Evolutionary conservation across 2,113 vertebrate species (phyloP).

Genomic region (Malurus melanocephalus): DNA sequence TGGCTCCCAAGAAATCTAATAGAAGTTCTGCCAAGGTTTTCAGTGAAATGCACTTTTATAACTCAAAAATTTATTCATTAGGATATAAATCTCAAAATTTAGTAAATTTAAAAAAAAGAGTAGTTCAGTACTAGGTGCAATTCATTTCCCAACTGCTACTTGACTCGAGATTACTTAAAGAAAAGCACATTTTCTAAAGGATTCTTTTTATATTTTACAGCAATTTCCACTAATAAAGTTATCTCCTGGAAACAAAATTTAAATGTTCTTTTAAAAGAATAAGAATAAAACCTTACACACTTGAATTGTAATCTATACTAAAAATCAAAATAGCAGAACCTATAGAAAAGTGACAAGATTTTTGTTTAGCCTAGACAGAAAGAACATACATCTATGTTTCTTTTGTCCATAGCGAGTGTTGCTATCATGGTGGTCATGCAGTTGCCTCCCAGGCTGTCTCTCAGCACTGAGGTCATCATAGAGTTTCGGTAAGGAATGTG

Average conservation of each 20-base stretch:
- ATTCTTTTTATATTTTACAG: background rate
- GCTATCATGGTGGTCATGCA: constrained; percentile 98
- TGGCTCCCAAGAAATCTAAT: background rate
- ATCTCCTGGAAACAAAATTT: background rate
- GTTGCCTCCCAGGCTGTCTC: constrained; percentile 96
- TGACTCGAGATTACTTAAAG: background rate
- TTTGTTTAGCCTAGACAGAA: background rate
- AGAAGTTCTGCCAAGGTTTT: background rate
- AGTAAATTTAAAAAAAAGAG: background rate
- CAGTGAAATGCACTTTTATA: background rate
- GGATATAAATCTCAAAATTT: background rate
- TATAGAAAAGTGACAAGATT: background rate
- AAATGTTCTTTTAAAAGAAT: background rate
- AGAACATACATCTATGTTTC: constrained; percentile 83
- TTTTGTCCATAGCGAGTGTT: constrained; percentile 85
- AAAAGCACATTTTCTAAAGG: background rate
- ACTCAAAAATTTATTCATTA: background rate
- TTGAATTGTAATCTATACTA: background rate
- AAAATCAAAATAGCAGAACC: background rate
- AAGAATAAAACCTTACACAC: background rate
- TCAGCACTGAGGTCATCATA: constrained; percentile 94
- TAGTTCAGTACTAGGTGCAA: background rate
- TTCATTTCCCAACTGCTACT: background rate
- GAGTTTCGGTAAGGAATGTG: constrained; percentile 97
- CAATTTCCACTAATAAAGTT: background rate